Evolutionary conservation across 92 coral and sea anemone species (phyloP), one percentile per base, ranked within the genome.

Genomic region (Phenganax marumi): DNA sequence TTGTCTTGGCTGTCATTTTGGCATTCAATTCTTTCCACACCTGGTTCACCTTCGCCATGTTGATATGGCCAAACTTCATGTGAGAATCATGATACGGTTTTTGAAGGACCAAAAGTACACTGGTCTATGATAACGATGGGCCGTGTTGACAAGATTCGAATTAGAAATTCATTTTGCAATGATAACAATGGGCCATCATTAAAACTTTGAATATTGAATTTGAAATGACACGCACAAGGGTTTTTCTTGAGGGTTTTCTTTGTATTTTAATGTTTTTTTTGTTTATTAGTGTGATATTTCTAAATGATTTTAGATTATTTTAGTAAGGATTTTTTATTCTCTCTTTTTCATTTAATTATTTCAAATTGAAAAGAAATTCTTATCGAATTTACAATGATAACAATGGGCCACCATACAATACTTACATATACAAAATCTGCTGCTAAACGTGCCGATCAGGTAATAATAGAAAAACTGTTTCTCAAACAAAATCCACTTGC

Each of bases 41-140:
- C 17, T 46, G 22, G 73, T 68, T 16, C 47, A 68, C 17, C 73
- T 68, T 68, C 17, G 73, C 12, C 10, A 16, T 8, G 11, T 7
- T 68, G 12, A 19, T 23, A 33, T 1, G 73, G 5, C 50, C 1
- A n/a, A 7, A 19, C 17, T 9, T 19, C 69, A 18, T 22, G 24
- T 83, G 88, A 80, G 84, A 23, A n/a, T 84, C 50, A 46, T 80
- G 68, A 52, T 16, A 52, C 23, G 21, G 21, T 23, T 18, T 58
- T 12, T 19, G 43, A 33, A 33, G 43, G 43, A 1, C 43, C 43
- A 33, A 1, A 7, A 5, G 65, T 23, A 58, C 21, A 23, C 65
- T 58, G 65, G 65, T 58, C 65, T 58, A 58, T 58, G 65, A 58
- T 58, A 58, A 58, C 65, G 65, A 58, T 58, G 65, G 65, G 65